A percentile compares a stretch with the other conserved stretches of the same genome.
Evolutionary conservation across 2,888 invertebrate genomes (phyloP).

Genomic region (Herminia tarsipennalis): DNA sequence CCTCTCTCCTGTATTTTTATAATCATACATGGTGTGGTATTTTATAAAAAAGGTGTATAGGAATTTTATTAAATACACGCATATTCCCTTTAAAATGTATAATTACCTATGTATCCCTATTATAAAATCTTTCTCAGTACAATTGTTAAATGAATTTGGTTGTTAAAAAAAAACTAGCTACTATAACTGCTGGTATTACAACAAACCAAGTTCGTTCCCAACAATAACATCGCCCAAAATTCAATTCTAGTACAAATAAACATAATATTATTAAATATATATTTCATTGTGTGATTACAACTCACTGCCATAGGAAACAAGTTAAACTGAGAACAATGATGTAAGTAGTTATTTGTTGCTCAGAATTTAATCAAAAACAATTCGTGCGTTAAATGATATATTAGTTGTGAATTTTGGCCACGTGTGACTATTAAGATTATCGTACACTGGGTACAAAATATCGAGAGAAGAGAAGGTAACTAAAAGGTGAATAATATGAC

Average conservation of each 20-base stretch:
- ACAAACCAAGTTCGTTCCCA: neutral
- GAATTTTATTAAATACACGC: too few relatives aligned
- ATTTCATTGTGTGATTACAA: slow-evolving; percentile 25
- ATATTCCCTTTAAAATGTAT: too few relatives aligned
- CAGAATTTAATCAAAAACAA: slow-evolving; percentile 42
- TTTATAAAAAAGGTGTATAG: too few relatives aligned
- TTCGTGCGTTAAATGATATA: slow-evolving; percentile 22
- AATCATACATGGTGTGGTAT: too few relatives aligned
- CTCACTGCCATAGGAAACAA: slow-evolving; percentile 23
- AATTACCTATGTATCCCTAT: too few relatives aligned
- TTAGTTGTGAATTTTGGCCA: slow-evolving; percentile 32
- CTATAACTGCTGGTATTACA: too few relatives aligned
- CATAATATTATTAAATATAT: slow-evolving; percentile 2
- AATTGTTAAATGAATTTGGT: neutral
- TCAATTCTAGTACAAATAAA: neutral
- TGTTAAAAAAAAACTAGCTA: neutral
- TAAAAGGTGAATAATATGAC: too few relatives aligned
- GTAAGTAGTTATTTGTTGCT: slow-evolving; percentile 40
- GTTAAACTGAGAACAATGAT: slow-evolving; percentile 28
- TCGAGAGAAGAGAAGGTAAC: too few relatives aligned
- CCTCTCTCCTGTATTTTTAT: too few relatives aligned
- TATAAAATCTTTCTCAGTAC: too few relatives aligned
- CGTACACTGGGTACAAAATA: slow-evolving; percentile 15
- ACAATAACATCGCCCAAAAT: neutral
- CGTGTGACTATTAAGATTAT: slow-evolving; percentile 1